phyloP scores from a whole-genome alignment of 2,888 invertebrate genomes.

The Tachina lurida region DNA sequence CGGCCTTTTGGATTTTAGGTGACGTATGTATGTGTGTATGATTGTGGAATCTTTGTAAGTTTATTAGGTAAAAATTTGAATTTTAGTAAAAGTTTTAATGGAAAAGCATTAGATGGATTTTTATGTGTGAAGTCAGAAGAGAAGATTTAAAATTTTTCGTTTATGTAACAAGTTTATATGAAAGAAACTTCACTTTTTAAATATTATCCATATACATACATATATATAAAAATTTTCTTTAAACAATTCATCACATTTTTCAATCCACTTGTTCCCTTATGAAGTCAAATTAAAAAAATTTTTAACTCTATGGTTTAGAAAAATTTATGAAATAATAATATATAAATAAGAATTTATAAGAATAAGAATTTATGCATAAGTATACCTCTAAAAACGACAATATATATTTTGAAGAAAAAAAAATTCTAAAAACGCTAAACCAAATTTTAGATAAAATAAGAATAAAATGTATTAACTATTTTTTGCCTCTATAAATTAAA shows the following conservation, averaged over 20 bases:
- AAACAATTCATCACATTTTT: neutral
- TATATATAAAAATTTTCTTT: too few species aligned
- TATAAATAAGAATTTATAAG: slow-evolving; percentile 12
- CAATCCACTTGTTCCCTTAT: neutral
- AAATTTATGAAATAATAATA: neutral
- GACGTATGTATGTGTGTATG: too few species aligned
- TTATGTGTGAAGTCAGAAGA: neutral
- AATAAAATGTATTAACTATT: slow-evolving; percentile 17
- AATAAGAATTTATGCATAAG: slow-evolving; percentile 39
- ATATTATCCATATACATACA: too few species aligned
- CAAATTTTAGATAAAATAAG: slow-evolving; percentile 27
- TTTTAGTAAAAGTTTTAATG: neutral
- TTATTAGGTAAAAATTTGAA: slow-evolving; percentile 53
- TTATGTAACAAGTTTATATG: neutral
- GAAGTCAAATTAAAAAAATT: slow-evolving; percentile 11
- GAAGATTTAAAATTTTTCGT: neutral
- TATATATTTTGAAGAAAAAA: slow-evolving; percentile 57
- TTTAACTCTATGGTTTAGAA: neutral
- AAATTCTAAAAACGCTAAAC: slow-evolving; percentile 25
- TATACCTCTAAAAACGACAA: slow-evolving; percentile 70
- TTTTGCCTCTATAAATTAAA: slow-evolving; percentile 34
- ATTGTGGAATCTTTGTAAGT: slow-evolving; percentile 52
- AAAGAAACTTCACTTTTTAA: too few species aligned
- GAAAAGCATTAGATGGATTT: neutral
- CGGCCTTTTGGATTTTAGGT: too few species aligned